Conservation (phyloP, 2,797 vertebrate genomes). For the Lepus oiostolus region DNA sequence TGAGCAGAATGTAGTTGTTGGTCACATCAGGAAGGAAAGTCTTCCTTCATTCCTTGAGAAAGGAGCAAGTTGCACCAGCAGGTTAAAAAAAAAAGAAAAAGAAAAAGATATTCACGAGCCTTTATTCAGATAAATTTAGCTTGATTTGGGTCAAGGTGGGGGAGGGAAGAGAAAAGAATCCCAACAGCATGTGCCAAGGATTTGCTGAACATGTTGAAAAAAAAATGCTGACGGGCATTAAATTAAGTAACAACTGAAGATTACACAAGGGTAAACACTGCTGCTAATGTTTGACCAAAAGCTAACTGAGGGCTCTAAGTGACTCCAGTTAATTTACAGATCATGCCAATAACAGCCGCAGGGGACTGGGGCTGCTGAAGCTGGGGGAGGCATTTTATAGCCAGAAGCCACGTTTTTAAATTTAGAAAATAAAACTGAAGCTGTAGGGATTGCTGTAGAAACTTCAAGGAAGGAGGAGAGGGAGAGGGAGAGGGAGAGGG, state of each 20-base stretch:
- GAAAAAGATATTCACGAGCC: neutral
- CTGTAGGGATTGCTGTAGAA: conserved; percentile 80
- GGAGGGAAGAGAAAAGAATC: conserved; percentile 74
- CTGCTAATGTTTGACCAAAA: conserved; percentile 88
- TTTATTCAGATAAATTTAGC: conserved; percentile 84
- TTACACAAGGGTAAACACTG: conserved; percentile 89
- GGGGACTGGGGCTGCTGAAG: conserved; percentile 81
- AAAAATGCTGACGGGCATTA: conserved; percentile 86
- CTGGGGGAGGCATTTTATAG: conserved; percentile 85
- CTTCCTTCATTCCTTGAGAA: conserved; percentile 68
- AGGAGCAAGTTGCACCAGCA: conserved; percentile 78
- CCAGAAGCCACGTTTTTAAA: conserved; percentile 85
- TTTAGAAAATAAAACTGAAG: conserved; percentile 81
- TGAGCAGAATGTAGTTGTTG: conserved; percentile 61
- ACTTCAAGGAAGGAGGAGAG: conserved; percentile 38
- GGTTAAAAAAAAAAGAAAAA: conserved; percentile 69
- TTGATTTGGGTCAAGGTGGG: conserved; percentile 77
- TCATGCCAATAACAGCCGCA: conserved; percentile 83
- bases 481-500: neutral
- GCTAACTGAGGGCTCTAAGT: conserved; percentile 82
- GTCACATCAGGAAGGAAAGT: conserved; percentile 79
- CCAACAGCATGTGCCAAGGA: conserved; percentile 67
- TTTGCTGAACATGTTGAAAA: conserved; percentile 86
- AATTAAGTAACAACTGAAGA: conserved; percentile 88
- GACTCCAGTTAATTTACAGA: conserved; percentile 86